These are phyloP conservation scores for Alligator mississippiensis DNA, from an alignment of 2,113 vertebrate genomes.

Conservation along the genomic window DNA sequence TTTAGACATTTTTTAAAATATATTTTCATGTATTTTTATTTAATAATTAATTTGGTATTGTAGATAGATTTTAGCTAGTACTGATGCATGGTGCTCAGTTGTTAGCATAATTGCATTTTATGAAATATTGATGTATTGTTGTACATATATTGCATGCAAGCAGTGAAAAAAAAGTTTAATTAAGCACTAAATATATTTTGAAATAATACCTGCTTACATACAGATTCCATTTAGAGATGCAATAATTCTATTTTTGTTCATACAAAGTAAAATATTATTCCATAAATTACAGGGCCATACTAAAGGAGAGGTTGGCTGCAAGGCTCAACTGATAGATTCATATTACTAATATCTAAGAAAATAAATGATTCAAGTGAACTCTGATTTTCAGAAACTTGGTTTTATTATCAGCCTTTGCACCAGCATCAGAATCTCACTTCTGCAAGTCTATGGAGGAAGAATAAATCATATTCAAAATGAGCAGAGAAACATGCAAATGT, in stretches of 20 bases:
- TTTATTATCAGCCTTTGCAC: neutral
- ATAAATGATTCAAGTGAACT: neutral
- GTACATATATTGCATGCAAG: neutral
- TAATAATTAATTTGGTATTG: neutral
- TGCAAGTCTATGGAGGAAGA: neutral
- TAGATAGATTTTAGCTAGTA: neutral
- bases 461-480: neutral
- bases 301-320: neutral
- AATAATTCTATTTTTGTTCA: conserved; percentile 24
- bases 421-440: neutral
- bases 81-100: neutral
- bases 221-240: conserved; percentile 37
- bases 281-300: neutral
- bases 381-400: neutral
- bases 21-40: conserved; percentile 2
- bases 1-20: neutral
- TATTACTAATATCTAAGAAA: neutral
- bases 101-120: conserved; percentile 25
- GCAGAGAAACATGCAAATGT: neutral
- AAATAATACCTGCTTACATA: conserved; percentile 36
- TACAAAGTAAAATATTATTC: neutral
- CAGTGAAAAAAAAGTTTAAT: conserved; percentile 36
- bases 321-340: neutral
- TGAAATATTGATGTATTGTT: conserved; percentile 38
- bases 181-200: conserved; percentile 34